Evolutionary conservation across 2,113 vertebrate genomes (phyloP).

Genomic region (Tretioscincus oriximinensis): DNA sequence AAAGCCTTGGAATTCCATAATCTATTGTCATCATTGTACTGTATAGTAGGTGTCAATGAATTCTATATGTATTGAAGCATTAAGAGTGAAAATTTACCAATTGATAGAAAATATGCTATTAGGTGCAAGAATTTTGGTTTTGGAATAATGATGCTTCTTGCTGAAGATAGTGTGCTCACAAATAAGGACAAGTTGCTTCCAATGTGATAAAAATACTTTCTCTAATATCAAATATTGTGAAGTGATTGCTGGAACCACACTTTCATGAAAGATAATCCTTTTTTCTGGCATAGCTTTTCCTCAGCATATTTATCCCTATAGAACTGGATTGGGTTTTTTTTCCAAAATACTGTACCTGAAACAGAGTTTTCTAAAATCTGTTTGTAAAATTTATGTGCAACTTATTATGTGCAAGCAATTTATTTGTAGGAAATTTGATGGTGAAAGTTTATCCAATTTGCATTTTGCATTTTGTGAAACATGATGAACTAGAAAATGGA

Average conservation of each 20-base stretch:
- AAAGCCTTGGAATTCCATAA: too few species aligned
- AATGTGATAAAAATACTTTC: neutral
- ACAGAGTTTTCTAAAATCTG: neutral
- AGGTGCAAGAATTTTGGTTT: neutral
- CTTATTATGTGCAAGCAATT: neutral
- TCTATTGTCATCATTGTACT: neutral
- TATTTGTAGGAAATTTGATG: neutral
- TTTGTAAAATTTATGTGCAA: neutral
- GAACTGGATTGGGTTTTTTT: neutral
- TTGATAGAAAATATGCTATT: neutral
- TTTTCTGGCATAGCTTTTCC: neutral
- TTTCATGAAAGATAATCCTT: neutral
- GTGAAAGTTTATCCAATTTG: neutral
- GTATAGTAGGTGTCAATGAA: neutral
- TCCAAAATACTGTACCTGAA: neutral
- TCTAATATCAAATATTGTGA: constrained; percentile 19
- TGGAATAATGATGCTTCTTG: neutral
- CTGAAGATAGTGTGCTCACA: neutral
- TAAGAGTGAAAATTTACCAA: neutral
- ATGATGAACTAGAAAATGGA: neutral
- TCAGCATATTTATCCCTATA: neutral
- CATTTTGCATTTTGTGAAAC: neutral
- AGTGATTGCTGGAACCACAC: neutral
- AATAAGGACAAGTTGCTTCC: neutral
- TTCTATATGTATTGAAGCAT: neutral